Percentiles rank a stretch among this genome's conserved stretches.
Evolutionary conservation across 2,113 vertebrate genomes (phyloP).

Genomic region (Equus przewalskii): DNA sequence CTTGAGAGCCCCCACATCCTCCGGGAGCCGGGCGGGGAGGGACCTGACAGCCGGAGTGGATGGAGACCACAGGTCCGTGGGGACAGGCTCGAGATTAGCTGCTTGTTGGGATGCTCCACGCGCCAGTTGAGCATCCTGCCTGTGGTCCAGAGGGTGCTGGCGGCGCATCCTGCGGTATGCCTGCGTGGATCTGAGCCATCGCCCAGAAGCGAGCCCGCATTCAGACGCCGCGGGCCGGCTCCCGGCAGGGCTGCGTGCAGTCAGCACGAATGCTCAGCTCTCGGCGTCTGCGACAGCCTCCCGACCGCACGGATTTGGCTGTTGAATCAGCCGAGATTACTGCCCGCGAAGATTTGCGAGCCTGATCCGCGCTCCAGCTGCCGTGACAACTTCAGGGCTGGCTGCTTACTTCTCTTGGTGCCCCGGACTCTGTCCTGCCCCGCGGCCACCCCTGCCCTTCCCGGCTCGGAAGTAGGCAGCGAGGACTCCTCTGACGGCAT

Average conservation of each 20-base stretch:
- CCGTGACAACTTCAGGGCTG: conserved; percentile 70
- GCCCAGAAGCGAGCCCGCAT: conserved; percentile 66
- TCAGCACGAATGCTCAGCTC: conserved; percentile 65
- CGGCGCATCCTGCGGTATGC: conserved; percentile 80
- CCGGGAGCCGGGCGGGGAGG: conserved; percentile 13
- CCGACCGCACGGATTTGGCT: conserved; percentile 66
- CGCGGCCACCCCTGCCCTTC: conserved; percentile 37
- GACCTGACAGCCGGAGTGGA: background rate
- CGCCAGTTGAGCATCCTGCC: conserved; percentile 74
- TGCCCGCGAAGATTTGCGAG: background rate
- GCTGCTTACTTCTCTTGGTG: background rate
- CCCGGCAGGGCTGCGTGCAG: conserved; percentile 47
- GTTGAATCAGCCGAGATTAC: background rate
- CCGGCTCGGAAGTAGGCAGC: background rate
- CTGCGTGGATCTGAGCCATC: conserved; percentile 78
- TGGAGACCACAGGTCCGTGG: conserved; percentile 3
- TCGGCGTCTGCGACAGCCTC: conserved; percentile 58
- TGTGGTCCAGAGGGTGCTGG: conserved; percentile 75
- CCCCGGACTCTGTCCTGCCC: conserved; percentile 53
- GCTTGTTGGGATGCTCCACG: background rate
- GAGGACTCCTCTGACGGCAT: background rate
- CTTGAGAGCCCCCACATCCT: conserved; percentile 51
- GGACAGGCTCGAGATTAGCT: conserved; percentile 25
- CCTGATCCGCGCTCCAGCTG: background rate
- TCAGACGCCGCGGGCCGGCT: conserved; percentile 53